Base-by-base conservation (phyloP, 2,797 vertebrate species). In the Heterohyrax brucei region DNA sequence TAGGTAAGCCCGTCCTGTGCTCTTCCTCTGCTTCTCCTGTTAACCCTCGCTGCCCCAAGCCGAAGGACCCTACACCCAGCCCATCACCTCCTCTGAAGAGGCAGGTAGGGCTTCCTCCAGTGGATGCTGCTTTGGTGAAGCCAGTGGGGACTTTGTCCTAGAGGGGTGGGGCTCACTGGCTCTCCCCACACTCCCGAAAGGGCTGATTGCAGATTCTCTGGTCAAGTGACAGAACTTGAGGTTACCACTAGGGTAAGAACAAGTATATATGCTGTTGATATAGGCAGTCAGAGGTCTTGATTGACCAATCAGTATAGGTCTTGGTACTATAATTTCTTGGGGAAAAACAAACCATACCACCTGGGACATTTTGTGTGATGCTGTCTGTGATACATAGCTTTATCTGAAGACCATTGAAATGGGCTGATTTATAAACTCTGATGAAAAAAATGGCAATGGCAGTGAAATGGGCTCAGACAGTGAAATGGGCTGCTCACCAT, bases 21-120 rank as follows among this genome's bases (percentile, higher is more conserved):
- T 97, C 97, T 80, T 97, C 97, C 95, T 97, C 98, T 97, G 98
- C 98, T 88, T 96, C 97, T 98, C 98, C 98, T 96, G 98, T 98
- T 97, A 97, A 98, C 98, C 98, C 97, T 97, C 98, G 98, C 97
- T 99, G 98, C 95, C 95, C 98, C 98, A 99, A 98, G 95, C 96
- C 97, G 92, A 96, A 98, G 98, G 99, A 99, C 93, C 96, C 98
- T 95, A 59, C 93, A 93, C 79, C 98, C 98, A 93, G 93, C 94
- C 98, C 98, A 24, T 98, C 98, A 97, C 98, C 98, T 98, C 98
- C 99, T 94, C 98, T 98, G 91, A 99, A 99, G 98, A 98, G 97
- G 97, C 99, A 99, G 99, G 99, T 99, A 99, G 97, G 99, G 96
- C 96, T 97, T 96, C 64, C 91, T 13, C 79, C 72, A 78, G 81